Evolutionary conservation across 2,888 invertebrate species (phyloP).

Genomic region (Tetramorium bicarinatum): DNA sequence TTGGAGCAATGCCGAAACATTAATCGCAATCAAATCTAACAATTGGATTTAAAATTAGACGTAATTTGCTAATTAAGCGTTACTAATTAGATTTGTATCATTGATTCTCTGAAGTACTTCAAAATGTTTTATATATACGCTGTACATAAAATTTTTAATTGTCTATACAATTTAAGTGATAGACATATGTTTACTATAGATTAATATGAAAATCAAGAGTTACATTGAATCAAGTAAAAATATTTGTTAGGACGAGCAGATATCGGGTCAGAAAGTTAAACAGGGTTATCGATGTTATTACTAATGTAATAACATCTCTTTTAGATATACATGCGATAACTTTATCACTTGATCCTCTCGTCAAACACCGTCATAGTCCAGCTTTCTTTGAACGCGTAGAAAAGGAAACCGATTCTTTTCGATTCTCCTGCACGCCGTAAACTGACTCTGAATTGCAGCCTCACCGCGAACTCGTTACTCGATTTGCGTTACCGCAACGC

Average conservation of each 20-base stretch:
- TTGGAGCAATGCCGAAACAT: conserved; percentile 1
- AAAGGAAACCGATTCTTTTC: background rate
- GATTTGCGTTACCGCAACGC: conserved; percentile 44
- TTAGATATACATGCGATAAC: background rate
- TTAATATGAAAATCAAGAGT: background rate
- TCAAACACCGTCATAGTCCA: background rate
- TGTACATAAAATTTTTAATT: background rate
- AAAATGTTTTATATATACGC: background rate
- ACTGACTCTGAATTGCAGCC: conserved; percentile 19
- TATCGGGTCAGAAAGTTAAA: background rate
- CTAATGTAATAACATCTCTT: background rate
- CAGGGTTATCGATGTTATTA: background rate
- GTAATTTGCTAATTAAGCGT: background rate
- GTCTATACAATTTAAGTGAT: background rate
- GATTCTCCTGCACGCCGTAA: background rate
- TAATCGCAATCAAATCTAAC: conserved; percentile 15
- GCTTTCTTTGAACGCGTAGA: background rate
- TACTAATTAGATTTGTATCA: background rate
- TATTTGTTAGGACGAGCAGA: background rate
- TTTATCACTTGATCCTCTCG: conserved; percentile 6
- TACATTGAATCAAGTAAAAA: background rate
- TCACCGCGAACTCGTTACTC: conserved; percentile 15
- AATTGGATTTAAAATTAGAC: conserved; percentile 14
- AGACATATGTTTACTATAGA: background rate
- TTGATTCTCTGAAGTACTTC: background rate